Evolutionary conservation across 2,113 vertebrate species (phyloP), one percentile per base, ranked within the genome.

Genomic region (Parus major): DNA sequence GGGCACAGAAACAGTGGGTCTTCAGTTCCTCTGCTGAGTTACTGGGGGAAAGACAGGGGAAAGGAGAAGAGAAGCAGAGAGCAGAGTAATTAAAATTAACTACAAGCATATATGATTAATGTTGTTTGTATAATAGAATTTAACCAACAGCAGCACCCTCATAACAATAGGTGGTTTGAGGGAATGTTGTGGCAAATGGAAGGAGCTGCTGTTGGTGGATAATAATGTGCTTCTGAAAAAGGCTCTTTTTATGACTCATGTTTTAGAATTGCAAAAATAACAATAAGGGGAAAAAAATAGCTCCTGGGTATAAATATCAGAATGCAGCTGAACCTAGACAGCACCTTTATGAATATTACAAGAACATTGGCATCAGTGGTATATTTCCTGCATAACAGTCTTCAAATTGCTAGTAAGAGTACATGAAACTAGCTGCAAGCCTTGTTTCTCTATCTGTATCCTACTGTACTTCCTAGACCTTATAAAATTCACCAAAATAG

Each of bases 81-180:
- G 52, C 12, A 65, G 13, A 70, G 55, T 61, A 89, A 94, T 94
- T 96, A 87, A 50, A 71, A 84, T 77, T 95, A 93, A 90, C 72
- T 96, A 12, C 79, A 81, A 71, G 68, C 56, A 82, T 61, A 55
- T 82, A 89, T 77, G 86, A 96, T 92, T 85, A 93, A 94, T 93
- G 65, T 79, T 94, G 82, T 95, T 95, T 95, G 57, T 88, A 88
- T 90, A 86, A 95, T n/a, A 95, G 36, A 79, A 90, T 94, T 90
- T 94, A 97, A 92, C 79, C 76, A 95, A 90, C 44, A 94, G 57
- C 64, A 92, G 66, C 35, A 75, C 35, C 59, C 87, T 90, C 66
- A 35, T 55, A 95, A 94, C 90, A 88, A 92, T 86, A 90, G 71
- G 63, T 66, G 87, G 57, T 91, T 96, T 91, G 55, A 42, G 82